phyloP scores from a whole-genome alignment of 1,140 invertebrate genomes.

The Nasonia vitripennis region DNA sequence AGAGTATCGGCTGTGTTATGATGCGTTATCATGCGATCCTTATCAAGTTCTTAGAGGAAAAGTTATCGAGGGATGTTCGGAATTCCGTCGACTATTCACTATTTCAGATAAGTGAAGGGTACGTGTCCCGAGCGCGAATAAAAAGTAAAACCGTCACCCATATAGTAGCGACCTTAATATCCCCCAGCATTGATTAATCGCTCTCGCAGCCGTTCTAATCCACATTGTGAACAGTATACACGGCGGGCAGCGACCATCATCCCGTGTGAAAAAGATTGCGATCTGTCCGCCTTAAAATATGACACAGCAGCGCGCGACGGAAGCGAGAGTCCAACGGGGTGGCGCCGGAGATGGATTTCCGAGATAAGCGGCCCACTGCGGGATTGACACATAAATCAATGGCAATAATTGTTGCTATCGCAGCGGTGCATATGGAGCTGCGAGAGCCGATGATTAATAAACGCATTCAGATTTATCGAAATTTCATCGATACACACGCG shows the following conservation, averaged over 20 bases:
- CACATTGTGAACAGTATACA: neutral
- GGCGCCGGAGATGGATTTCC: neutral
- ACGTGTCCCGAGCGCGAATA: neutral
- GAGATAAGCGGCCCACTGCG: neutral
- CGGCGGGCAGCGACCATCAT: neutral
- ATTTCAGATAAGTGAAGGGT: no score
- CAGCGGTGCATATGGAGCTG: neutral
- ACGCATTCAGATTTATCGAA: conserved; percentile 39
- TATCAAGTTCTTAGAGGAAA: no score
- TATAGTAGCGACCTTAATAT: conserved; percentile 7
- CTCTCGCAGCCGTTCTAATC: neutral
- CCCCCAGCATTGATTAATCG: conserved; percentile 33
- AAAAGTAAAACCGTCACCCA: no score
- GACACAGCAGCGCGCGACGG: conserved; percentile 16
- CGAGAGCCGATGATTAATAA: conserved; percentile 19
- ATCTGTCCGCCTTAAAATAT: conserved; percentile 30
- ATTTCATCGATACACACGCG: conserved; percentile 22
- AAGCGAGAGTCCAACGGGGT: neutral
- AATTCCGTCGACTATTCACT: no score
- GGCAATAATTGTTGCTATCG: conserved; percentile 10
- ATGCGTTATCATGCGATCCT: neutral
- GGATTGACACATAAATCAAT: conserved; percentile 46
- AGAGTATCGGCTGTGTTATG: neutral
- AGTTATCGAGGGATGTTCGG: no score
- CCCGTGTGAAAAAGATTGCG: conserved; percentile 51